phyloP scores from a whole-genome alignment of 2,888 invertebrate genomes.

The Allophyes oxyacanthae region DNA sequence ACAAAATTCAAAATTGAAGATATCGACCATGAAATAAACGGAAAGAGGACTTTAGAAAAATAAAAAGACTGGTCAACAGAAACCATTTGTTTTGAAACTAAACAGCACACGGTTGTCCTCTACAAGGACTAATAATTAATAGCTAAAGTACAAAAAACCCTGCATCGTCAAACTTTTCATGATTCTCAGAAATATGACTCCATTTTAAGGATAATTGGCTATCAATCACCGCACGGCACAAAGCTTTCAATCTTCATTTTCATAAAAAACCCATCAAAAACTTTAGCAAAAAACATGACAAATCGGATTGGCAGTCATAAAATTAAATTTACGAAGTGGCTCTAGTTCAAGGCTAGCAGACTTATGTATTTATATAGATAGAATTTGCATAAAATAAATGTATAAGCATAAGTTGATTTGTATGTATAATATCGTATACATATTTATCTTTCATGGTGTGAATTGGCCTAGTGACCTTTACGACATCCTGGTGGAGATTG shows the following conservation, averaged over 20 bases:
- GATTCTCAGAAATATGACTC: constrained; percentile 44
- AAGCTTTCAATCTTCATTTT: constrained; percentile 43
- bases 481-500: constrained; percentile 76
- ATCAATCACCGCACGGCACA: constrained; percentile 44
- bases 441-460: constrained; percentile 42
- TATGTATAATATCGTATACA: constrained; percentile 4
- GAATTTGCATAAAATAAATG: constrained; percentile 45
- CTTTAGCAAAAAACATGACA: constrained; percentile 40
- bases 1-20: constrained; percentile 18
- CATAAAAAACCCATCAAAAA: constrained; percentile 43
- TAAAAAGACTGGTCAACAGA: not conserved
- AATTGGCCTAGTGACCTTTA: constrained; percentile 71
- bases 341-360: constrained; percentile 72
- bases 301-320: constrained; percentile 19
- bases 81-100: not conserved
- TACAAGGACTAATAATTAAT: constrained; percentile 7
- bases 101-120: not conserved
- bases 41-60: not conserved
- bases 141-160: constrained; percentile 15
- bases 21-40: constrained; percentile 1
- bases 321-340: constrained; percentile 52
- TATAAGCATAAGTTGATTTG: constrained; percentile 19
- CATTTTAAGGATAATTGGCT: constrained; percentile 40
- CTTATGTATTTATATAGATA: constrained; percentile 42
- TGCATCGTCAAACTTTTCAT: constrained; percentile 14